phyloP scores from a whole-genome alignment of 2,888 invertebrate genomes.

The Andrena bicolor region DNA sequence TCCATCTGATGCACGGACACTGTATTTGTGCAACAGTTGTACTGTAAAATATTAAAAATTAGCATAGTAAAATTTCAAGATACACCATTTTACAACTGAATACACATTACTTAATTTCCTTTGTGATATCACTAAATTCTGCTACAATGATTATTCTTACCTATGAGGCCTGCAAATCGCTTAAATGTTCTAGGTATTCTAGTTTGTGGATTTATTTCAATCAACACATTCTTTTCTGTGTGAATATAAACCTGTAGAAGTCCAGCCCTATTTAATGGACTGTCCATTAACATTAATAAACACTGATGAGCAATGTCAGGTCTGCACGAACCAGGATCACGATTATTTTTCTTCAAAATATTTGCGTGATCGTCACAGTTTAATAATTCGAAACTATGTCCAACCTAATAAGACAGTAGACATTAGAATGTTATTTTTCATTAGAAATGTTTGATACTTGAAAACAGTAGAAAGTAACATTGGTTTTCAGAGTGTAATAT shows the following conservation, averaged over 20 bases:
- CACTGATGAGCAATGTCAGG: slow-evolving; percentile 99
- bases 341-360: slow-evolving; percentile 93
- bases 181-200: slow-evolving; percentile 98
- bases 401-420: slow-evolving; percentile 87
- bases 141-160: slow-evolving; percentile 85
- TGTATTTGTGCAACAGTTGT: slow-evolving; percentile 97
- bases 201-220: slow-evolving; percentile 98
- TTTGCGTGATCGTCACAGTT: slow-evolving; percentile 97
- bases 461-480: no score
- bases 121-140: not conserved
- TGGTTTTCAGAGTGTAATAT: no score
- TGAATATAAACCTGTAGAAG: slow-evolving; percentile 97
- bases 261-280: slow-evolving; percentile 98
- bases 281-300: slow-evolving; percentile 98
- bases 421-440: not conserved
- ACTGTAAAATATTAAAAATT: slow-evolving; percentile 88
- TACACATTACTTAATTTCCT: not conserved
- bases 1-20: slow-evolving; percentile 95
- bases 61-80: slow-evolving; percentile 84
- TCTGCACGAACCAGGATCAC: slow-evolving; percentile 94
- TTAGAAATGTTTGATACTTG: not conserved
- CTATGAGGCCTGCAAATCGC: slow-evolving; percentile 98
- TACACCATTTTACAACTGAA: not conserved
- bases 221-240: slow-evolving; percentile 96
- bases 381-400: slow-evolving; percentile 94